Evolutionary conservation across 2,797 vertebrate genomes (phyloP), one percentile per base, ranked within the genome.

Genomic region (Peromyscus attwateri): DNA sequence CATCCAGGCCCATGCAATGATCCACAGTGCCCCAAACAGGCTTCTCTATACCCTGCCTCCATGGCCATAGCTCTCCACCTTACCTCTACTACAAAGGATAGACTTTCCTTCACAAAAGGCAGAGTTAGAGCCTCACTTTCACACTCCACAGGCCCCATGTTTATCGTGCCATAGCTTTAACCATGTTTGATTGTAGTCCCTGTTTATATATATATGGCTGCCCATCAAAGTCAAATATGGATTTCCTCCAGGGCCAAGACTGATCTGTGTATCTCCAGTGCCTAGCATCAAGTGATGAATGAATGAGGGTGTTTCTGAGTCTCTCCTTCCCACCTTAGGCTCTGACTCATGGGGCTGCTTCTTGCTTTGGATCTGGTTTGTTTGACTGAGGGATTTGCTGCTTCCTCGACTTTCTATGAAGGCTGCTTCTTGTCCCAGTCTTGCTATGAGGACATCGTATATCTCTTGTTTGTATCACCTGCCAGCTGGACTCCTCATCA

Each of bases 331-430:
- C 52, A 81, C n/a, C 29, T 17, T 90, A 40, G 43, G 57, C 64
- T 76, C 91, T 91, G 13, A 40, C 16, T 96, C 43, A 89, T 11
- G 4, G 68, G 31, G 3, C 76, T 96, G 68, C 12, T 34, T 96
- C 43, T 90, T 85, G 68, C 68, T 77, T 84, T 81, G 68, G 60
- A 60, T 95, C n/a, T 94, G n/a, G 68, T 73, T 89, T 57, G 1
- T 81, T 97, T 82, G 49, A 92, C 64, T 27, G 46, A 87, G 10
- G 82, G 81, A 92, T 76, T 92, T 94, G 34, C 84, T 93, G 83
- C 57, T 92, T 94, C 62, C 52, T 77, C 71, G 93, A 34, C 83
- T 90, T 92, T 91, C 46, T 76, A 21, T 73, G 60, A 93, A 25
- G 14, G 89, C 34, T 55, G 29, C 19, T 89, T 95, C 55, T 87